Percentiles rank a stretch among this genome's conserved stretches.
Conservation (phyloP, 2,888 invertebrate species). For the Slavum lentiscoides region DNA sequence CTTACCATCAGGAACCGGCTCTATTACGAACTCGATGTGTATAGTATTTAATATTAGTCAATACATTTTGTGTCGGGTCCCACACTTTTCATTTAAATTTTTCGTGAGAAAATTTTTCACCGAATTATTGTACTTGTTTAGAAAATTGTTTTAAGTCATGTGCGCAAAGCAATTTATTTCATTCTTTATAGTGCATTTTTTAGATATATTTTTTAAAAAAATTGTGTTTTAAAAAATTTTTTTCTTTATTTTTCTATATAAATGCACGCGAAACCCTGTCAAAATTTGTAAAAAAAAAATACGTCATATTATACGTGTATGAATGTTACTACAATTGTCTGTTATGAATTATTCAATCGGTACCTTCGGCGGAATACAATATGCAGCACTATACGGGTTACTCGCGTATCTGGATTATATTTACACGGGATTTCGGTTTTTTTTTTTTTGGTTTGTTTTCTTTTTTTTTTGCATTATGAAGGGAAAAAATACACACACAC, state of each 20-base stretch:
- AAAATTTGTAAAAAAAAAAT: slow-evolving; percentile 14
- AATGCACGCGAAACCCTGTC: not conserved
- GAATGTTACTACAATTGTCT: not conserved
- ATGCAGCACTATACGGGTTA: not conserved
- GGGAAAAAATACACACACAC: not conserved
- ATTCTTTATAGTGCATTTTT: no score
- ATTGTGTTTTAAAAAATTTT: not conserved
- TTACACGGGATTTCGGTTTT: slow-evolving; percentile 34
- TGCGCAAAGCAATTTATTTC: no score
- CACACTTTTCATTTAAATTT: no score
- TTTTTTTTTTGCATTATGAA: not conserved
- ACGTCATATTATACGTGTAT: not conserved
- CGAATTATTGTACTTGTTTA: no score
- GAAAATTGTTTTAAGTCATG: no score
- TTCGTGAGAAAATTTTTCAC: no score
- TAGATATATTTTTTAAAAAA: no score
- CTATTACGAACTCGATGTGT: no score
- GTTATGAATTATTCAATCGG: slow-evolving; percentile 50
- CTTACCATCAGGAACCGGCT: no score
- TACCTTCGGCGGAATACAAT: slow-evolving; percentile 11
- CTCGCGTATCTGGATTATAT: slow-evolving; percentile 35
- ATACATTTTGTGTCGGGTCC: no score
- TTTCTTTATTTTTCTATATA: not conserved
- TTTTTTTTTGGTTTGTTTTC: slow-evolving; percentile 9
- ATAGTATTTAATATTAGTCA: no score